These are phyloP conservation scores for Pterocles gutturalis DNA, from an alignment of 2,113 vertebrate species.

Conservation along the genomic window DNA sequence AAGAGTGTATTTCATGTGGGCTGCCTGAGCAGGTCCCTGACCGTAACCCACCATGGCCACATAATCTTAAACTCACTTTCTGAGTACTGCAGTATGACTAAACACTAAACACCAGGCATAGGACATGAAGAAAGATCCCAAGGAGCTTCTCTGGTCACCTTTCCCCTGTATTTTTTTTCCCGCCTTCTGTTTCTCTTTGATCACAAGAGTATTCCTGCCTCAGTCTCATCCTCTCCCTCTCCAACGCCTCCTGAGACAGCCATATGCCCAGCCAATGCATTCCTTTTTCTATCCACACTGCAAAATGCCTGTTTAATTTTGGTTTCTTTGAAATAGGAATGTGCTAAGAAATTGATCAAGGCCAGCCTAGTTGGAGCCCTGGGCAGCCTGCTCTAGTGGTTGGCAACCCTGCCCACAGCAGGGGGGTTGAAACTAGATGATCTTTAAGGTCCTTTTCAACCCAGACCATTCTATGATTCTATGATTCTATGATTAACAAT, in stretches of 20 bases:
- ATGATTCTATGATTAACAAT: not conserved
- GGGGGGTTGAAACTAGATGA: no score
- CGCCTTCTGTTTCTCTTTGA: not conserved
- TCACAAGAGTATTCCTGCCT: not conserved
- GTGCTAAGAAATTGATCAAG: not conserved
- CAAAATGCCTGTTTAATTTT: not conserved
- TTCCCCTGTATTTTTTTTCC: not conserved
- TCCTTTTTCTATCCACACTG: not conserved
- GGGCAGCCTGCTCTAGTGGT: no score
- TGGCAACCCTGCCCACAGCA: no score
- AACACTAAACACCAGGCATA: not conserved
- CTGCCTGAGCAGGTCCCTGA: not conserved
- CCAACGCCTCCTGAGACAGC: not conserved
- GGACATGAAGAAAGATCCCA: not conserved
- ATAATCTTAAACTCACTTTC: not conserved
- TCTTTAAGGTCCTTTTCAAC: no score
- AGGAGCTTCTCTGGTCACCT: not conserved
- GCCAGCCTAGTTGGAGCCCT: no score
- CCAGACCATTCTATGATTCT: no score
- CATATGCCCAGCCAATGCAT: rapidly evolving
- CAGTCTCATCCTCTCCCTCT: not conserved
- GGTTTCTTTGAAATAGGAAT: not conserved
- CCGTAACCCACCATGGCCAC: not conserved
- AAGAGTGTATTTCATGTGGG: not conserved
- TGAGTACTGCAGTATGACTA: not conserved